Conservation (phyloP, 2,797 vertebrate genomes). For the Staurois parvus region DNA sequence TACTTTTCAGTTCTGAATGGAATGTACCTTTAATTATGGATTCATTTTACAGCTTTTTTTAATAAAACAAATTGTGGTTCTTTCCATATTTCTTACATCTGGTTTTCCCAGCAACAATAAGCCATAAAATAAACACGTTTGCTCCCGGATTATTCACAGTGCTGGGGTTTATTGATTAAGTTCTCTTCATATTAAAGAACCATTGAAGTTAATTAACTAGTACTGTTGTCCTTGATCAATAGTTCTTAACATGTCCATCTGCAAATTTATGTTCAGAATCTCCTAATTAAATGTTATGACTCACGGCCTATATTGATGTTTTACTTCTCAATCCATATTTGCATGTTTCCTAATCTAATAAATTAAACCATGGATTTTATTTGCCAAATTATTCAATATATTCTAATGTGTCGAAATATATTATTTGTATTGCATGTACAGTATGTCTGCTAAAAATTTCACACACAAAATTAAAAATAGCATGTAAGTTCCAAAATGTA, state of each 20-base stretch:
- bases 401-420: neutral
- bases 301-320: conserved; percentile 17
- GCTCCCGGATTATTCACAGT: neutral
- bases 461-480: too few relatives aligned
- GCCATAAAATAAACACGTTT: conserved; percentile 19
- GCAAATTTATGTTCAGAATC: conserved; percentile 33
- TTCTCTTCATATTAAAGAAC: conserved; percentile 24
- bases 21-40: too few relatives aligned
- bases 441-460: too few relatives aligned
- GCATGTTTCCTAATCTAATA: conserved; percentile 4
- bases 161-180: conserved; percentile 14
- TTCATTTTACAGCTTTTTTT: neutral
- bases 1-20: neutral
- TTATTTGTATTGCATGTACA: too few relatives aligned
- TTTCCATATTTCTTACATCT: neutral
- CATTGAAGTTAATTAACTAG: conserved; percentile 32
- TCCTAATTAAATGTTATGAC: conserved; percentile 28
- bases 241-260: conserved; percentile 15
- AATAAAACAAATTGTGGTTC: neutral
- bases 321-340: conserved; percentile 2
- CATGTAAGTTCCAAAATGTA: too few relatives aligned
- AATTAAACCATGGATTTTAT: neutral
- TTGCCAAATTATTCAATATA: neutral
- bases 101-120: neutral
- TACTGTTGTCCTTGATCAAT: conserved; percentile 27